phyloP scores from a whole-genome alignment of 1,140 invertebrate genomes.

The Babylonia areolata region DNA sequence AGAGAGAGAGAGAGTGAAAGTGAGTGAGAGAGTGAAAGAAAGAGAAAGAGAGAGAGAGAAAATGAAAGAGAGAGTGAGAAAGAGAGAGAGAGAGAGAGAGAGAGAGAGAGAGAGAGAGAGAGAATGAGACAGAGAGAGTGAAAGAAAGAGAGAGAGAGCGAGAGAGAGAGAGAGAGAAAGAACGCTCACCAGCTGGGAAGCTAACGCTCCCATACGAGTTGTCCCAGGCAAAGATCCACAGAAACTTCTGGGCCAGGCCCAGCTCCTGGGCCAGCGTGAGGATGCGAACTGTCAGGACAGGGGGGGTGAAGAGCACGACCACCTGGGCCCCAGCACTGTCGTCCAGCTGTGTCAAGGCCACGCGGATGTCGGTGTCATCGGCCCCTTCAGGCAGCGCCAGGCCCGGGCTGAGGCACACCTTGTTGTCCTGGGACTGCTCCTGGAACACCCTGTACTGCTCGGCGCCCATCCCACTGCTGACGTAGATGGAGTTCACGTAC shows the following conservation, averaged over 20 bases:
- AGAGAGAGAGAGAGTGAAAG: too few species aligned
- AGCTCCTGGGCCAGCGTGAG: conserved; percentile 55
- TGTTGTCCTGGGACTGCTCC: conserved; percentile 37
- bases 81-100: conserved; percentile 1
- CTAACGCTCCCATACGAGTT: neutral
- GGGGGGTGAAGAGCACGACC: conserved; percentile 57
- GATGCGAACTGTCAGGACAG: conserved; percentile 47
- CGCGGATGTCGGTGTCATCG: conserved; percentile 38
- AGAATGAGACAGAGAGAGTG: neutral
- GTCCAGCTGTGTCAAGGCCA: conserved; percentile 45
- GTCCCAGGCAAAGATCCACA: conserved; percentile 59
- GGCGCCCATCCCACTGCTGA: conserved; percentile 78
- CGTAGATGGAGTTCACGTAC: conserved; percentile 84
- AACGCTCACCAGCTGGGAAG: neutral
- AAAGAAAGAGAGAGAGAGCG: too few species aligned
- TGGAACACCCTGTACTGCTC: conserved; percentile 43
- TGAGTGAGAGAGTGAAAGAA: too few species aligned
- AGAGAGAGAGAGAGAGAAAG: too few species aligned
- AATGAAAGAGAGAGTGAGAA: too few species aligned
- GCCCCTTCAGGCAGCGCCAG: conserved; percentile 18
- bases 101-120: conserved; percentile 15
- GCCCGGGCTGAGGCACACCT: conserved; percentile 47
- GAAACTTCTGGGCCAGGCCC: conserved; percentile 48
- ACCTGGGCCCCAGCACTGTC: conserved; percentile 53
- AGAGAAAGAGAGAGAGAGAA: too few species aligned